Evolutionary conservation across 2,888 invertebrate genomes (phyloP), one percentile per base, ranked within the genome.

Genomic region (Ganaspis brasiliensis): DNA sequence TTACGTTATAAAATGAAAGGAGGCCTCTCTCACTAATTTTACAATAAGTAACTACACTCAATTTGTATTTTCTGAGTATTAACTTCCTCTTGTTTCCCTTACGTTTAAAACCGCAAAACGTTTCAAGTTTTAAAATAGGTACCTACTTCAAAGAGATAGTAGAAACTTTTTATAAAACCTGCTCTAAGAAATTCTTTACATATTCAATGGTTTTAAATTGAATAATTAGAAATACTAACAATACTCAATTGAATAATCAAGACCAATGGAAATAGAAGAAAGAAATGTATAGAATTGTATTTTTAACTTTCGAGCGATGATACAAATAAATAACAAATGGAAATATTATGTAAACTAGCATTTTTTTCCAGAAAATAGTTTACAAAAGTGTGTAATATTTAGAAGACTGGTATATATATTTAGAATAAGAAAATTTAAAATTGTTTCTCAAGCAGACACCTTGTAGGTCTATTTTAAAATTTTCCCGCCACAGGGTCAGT

Each of bases 401-500:
- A 12, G 10, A 59, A 31, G 2, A 26, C 9, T 19, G 0, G 2
- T n/a, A n/a, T n/a, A 37, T 14, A 14, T 21, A 37, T 63, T 45
- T 4, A 63, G 12, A 21, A 21, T 40, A 45, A 61, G 19, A 16
- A 35, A 19, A 61, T 35, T 40, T 61, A 14, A 45, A 21, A 21
- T 14, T 63, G 40, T 14, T 63, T 6, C 24, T 14, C 14, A n/a
- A 6, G 37, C n/a, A 14, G 35, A 19, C 61, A 61, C 61, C 31
- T 61, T 61, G 37, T 16, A 5, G 19, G 14, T 63, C 63, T 63
- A 63, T 63, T 40, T 63, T 63, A 21, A 40, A 63, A 63, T 21
- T 63, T 63, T 21, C 63, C 40, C 63, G 40, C 63, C 63, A 40
- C 37, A 63, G 63, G 63, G 63, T 63, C 40, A 63, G 14, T 21